Evolutionary conservation across 64 coral and sea anemone species (phyloP).

Genomic region (Montipora sp.): DNA sequence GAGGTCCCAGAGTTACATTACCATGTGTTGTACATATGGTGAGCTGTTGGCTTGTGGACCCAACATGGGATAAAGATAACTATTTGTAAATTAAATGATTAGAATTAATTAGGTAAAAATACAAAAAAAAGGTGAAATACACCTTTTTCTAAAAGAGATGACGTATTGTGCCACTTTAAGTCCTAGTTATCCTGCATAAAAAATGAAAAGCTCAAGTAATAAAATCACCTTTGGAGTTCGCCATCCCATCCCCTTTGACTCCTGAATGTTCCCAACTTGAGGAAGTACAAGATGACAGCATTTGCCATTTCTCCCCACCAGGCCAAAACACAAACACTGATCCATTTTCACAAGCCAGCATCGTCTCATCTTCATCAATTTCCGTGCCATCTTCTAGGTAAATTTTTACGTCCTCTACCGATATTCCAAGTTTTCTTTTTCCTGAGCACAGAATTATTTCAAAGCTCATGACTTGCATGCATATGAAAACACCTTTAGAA

Average conservation of each 20-base stretch:
- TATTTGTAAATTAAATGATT: too few species aligned
- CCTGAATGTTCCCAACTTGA: background rate
- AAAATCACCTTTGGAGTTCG: background rate
- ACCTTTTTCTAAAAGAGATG: too few species aligned
- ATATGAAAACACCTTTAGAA: background rate
- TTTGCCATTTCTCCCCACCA: background rate
- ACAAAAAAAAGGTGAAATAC: too few species aligned
- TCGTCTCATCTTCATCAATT: conserved; percentile 19
- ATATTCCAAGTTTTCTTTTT: conserved; percentile 10
- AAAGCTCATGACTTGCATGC: background rate
- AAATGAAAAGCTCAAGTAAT: background rate
- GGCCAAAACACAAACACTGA: background rate
- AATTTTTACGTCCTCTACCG: background rate
- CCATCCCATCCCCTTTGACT: background rate
- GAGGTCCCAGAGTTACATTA: too few species aligned
- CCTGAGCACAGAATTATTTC: background rate
- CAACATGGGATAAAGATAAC: too few species aligned
- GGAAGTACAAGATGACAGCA: background rate
- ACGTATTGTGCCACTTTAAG: too few species aligned
- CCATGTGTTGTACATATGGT: too few species aligned
- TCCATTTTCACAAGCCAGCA: background rate
- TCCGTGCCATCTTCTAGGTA: conserved; percentile 1
- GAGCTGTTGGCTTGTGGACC: too few species aligned
- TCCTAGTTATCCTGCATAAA: background rate
- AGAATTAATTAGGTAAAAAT: too few species aligned